These are phyloP conservation scores for Trileptium ribeirensis DNA, from an alignment of 2,888 invertebrate genomes.

Conservation along the genomic window DNA sequence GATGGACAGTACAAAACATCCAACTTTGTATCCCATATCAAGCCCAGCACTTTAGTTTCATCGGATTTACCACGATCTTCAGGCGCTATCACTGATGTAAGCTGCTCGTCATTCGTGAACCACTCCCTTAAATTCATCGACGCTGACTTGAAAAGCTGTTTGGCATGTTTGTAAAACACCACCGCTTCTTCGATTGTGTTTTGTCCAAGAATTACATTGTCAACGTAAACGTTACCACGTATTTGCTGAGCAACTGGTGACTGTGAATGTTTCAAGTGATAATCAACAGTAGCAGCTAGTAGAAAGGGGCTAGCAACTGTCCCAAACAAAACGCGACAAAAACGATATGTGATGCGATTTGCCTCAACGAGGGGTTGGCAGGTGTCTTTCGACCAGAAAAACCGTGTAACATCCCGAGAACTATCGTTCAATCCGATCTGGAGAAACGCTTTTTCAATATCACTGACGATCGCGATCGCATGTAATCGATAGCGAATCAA, in stretches of 20 bases:
- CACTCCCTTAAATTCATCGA: constrained; percentile 26
- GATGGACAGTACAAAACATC: neutral
- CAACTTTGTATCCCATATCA: neutral
- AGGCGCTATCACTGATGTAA: neutral
- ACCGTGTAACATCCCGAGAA: constrained; percentile 29
- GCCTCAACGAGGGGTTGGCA: neutral
- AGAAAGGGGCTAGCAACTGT: constrained; percentile 25
- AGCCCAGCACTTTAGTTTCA: neutral
- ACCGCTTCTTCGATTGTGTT: constrained; percentile 22
- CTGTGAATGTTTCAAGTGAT: neutral
- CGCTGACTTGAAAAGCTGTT: constrained; percentile 22
- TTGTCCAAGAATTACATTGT: constrained; percentile 26
- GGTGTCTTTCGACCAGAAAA: constrained; percentile 29
- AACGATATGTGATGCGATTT: neutral
- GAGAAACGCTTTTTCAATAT: constrained; percentile 27
- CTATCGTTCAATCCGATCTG: constrained; percentile 28
- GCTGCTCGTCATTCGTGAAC: neutral
- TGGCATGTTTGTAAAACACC: constrained; percentile 19
- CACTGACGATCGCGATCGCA: constrained; percentile 28
- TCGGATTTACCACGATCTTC: neutral
- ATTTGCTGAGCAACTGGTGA: constrained; percentile 15
- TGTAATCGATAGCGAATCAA: constrained; percentile 31
- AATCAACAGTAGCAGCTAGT: constrained; percentile 7
- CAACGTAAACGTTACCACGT: constrained; percentile 32
- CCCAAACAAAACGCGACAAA: constrained; percentile 12